Percentiles rank a stretch among this genome's conserved stretches.
Evolutionary conservation across 2,888 invertebrate genomes (phyloP).

Genomic region (Mechanitis messenoides): DNA sequence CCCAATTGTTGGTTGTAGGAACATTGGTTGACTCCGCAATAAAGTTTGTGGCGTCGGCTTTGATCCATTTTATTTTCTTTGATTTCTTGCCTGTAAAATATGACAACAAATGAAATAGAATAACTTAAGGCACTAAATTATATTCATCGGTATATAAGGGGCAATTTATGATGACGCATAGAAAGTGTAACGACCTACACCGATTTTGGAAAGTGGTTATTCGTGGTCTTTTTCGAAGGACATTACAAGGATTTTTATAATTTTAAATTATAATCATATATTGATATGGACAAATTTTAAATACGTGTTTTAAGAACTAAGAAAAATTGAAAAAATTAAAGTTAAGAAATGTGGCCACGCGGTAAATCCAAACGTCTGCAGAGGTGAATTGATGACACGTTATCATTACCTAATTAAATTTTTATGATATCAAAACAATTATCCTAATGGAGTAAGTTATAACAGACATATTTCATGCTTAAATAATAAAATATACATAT

Average conservation of each 20-base stretch:
- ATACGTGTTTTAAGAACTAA: conserved; percentile 8
- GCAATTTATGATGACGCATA: conserved; percentile 66
- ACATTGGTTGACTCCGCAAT: conserved; percentile 82
- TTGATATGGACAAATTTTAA: background rate
- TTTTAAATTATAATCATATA: background rate
- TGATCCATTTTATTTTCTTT: conserved; percentile 91
- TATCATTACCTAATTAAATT: conserved; percentile 52
- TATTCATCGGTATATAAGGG: conserved; percentile 36
- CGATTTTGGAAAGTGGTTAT: conserved; percentile 68
- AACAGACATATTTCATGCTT: conserved; percentile 18
- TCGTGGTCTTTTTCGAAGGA: conserved; percentile 46
- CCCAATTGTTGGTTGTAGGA: conserved; percentile 82
- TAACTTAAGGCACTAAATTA: conserved; percentile 27
- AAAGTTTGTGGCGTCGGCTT: conserved; percentile 87
- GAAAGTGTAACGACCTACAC: conserved; percentile 63
- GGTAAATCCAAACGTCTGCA: conserved; percentile 75
- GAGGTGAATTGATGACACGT: conserved; percentile 74
- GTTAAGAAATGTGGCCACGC: conserved; percentile 73
- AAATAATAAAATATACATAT: conserved; percentile 24
- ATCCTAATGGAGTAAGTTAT: conserved; percentile 17
- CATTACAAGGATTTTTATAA: conserved; percentile 25
- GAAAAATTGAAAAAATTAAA: conserved; percentile 35
- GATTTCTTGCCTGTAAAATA: conserved; percentile 84
- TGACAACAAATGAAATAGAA: conserved; percentile 30
- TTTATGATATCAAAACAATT: conserved; percentile 11